A percentile compares a stretch with the other conserved stretches of the same genome.
Conservation (phyloP, 2,797 vertebrate genomes). For the Loriculus beryllinus region DNA sequence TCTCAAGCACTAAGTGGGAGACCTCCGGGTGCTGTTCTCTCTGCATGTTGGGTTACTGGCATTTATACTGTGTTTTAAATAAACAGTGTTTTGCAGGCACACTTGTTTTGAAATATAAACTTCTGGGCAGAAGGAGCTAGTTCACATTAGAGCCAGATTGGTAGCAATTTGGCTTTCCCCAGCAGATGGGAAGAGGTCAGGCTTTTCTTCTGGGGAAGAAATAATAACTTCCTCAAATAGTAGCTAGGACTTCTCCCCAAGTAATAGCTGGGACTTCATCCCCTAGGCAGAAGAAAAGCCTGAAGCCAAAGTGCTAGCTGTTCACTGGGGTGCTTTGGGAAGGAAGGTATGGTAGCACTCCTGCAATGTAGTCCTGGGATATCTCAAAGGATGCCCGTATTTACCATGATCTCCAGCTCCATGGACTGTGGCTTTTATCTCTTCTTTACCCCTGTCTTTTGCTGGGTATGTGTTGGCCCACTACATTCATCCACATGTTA, state of each 20-base stretch:
- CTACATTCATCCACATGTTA: fast-evolving
- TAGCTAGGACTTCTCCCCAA: not conserved
- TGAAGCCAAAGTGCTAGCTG: not conserved
- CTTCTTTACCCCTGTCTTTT: not conserved
- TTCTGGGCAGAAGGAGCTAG: conserved; percentile 6
- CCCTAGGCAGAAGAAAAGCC: not conserved
- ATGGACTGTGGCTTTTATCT: not conserved
- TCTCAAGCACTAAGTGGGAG: not conserved
- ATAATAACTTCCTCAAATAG: not conserved
- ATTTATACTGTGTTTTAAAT: conserved; percentile 33
- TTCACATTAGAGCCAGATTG: not conserved
- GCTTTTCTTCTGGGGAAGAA: not conserved
- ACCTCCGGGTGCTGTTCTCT: conserved; percentile 16
- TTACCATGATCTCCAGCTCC: not conserved
- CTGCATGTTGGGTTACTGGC: not conserved
- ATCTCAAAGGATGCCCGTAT: fast-evolving
- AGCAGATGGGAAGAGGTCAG: conserved; percentile 1
- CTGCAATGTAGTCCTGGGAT: not conserved
- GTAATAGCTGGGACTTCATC: not conserved
- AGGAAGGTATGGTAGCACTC: fast-evolving
- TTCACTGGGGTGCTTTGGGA: not conserved
- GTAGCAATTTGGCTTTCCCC: not conserved
- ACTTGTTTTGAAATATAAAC: conserved; percentile 62
- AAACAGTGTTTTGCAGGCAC: conserved; percentile 22
- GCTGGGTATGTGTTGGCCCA: not conserved